These are phyloP conservation scores for Carapus acus DNA, from an alignment of 2,797 vertebrate genomes.

Conservation along the genomic window DNA sequence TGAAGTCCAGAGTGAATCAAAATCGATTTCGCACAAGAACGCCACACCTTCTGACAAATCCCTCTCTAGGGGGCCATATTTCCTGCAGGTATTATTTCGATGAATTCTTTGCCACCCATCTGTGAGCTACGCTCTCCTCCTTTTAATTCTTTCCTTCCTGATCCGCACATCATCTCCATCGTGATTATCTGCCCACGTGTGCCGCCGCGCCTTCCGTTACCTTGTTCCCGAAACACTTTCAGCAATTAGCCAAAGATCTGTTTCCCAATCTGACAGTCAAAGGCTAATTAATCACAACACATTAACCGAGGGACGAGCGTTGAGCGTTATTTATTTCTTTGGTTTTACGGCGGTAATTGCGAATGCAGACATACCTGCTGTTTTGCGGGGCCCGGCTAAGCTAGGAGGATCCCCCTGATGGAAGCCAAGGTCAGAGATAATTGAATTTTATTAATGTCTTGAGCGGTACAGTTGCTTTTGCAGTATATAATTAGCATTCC, in stretches of 20 bases:
- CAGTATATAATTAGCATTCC: conserved; percentile 9
- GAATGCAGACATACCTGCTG: conserved; percentile 1
- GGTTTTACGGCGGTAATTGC: conserved; percentile 15
- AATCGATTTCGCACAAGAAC: too few species aligned
- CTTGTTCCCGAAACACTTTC: conserved; percentile 51
- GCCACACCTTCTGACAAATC: too few species aligned
- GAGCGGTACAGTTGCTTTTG: conserved; percentile 9
- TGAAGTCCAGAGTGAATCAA: too few species aligned
- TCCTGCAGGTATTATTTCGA: too few species aligned
- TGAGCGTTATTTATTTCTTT: conserved; percentile 46
- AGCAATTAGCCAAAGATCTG: conserved; percentile 54
- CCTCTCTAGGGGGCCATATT: too few species aligned
- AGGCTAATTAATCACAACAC: conserved; percentile 57
- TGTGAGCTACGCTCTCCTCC: conserved; percentile 14
- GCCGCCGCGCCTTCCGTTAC: conserved; percentile 15
- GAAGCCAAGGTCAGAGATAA: conserved; percentile 38
- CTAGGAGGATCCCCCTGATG: conserved; percentile 10
- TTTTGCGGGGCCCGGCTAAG: conserved; percentile 13
- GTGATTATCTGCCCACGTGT: conserved; percentile 25
- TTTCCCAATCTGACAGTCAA: conserved; percentile 52
- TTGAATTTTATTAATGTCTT: conserved; percentile 25
- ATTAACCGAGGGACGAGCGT: conserved; percentile 47
- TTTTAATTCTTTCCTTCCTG: conserved; percentile 12
- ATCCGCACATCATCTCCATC: conserved; percentile 20
- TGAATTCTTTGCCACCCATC: conserved; percentile 1